Percentiles rank a stretch among this genome's conserved stretches.
Evolutionary conservation across 2,113 vertebrate species (phyloP).

Genomic region (Plotosus lineatus): DNA sequence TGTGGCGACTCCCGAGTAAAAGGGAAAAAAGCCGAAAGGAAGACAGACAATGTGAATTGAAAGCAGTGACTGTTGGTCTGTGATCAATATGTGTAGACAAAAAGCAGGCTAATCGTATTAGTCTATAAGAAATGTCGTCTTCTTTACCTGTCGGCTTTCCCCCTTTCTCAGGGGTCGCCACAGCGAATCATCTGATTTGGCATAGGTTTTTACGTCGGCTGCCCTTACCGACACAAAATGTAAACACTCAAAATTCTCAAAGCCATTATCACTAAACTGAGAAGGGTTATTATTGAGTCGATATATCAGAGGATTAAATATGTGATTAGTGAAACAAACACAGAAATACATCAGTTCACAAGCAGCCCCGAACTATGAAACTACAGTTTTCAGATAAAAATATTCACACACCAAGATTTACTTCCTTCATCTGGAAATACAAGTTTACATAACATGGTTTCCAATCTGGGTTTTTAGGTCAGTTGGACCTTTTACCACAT

Average conservation of each 20-base stretch:
- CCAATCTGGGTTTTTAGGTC: constrained; percentile 7
- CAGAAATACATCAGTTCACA: not conserved
- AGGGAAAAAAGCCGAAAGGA: too few species aligned
- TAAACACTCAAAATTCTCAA: not conserved
- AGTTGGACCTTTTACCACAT: not conserved
- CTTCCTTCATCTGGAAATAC: not conserved
- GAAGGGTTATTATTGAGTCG: not conserved
- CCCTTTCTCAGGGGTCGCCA: too few species aligned
- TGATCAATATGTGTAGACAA: not conserved
- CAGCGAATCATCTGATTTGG: too few species aligned
- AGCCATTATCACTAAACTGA: not conserved
- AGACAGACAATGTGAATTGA: not conserved
- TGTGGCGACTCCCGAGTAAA: too few species aligned
- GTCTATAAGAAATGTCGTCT: not conserved
- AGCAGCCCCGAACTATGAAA: not conserved
- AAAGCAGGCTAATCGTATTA: not conserved
- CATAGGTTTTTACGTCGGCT: too few species aligned
- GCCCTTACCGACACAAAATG: too few species aligned
- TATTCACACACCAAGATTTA: not conserved
- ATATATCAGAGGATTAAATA: not conserved
- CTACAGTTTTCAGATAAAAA: not conserved
- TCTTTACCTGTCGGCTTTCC: too few species aligned
- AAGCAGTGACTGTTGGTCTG: not conserved
- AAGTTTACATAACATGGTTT: not conserved
- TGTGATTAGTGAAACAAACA: not conserved